Percentiles rank a stretch among this genome's conserved stretches.
phyloP scores from a whole-genome alignment of 2,888 invertebrate species.

The Scelioninae gen. 1 region DNA sequence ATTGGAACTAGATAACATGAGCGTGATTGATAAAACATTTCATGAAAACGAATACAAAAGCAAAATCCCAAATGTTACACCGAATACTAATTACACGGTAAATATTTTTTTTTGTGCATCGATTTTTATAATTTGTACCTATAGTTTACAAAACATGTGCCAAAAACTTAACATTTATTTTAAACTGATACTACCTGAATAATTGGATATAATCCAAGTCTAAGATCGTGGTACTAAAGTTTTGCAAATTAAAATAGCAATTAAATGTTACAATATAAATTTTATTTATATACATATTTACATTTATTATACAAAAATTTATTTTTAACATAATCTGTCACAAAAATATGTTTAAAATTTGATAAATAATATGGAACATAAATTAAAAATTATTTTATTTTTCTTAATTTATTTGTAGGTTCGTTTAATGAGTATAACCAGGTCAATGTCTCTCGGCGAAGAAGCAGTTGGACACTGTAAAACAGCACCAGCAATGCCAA shows the following conservation, averaged over 20 bases:
- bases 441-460: constrained; percentile 87
- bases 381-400: background rate
- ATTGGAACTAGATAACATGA: constrained; percentile 85
- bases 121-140: background rate
- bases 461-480: constrained; percentile 87
- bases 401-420: constrained; percentile 71
- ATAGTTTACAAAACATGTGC: too few relatives aligned
- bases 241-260: too few relatives aligned
- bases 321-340: too few relatives aligned
- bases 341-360: too few relatives aligned
- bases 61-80: constrained; percentile 87
- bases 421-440: constrained; percentile 90
- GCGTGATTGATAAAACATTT: constrained; percentile 87
- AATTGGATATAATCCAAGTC: background rate
- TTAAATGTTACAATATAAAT: background rate
- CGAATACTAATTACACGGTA: constrained; percentile 94
- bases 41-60: constrained; percentile 82
- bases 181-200: background rate
- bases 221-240: too few relatives aligned
- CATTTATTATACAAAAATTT: too few relatives aligned
- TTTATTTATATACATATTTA: too few relatives aligned
- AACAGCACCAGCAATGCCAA: constrained; percentile 90
- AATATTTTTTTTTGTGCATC: constrained; percentile 76
- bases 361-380: background rate
- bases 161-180: background rate